Base-by-base conservation (phyloP, 2,888 invertebrate genomes). In the Mylabris sibirica region DNA sequence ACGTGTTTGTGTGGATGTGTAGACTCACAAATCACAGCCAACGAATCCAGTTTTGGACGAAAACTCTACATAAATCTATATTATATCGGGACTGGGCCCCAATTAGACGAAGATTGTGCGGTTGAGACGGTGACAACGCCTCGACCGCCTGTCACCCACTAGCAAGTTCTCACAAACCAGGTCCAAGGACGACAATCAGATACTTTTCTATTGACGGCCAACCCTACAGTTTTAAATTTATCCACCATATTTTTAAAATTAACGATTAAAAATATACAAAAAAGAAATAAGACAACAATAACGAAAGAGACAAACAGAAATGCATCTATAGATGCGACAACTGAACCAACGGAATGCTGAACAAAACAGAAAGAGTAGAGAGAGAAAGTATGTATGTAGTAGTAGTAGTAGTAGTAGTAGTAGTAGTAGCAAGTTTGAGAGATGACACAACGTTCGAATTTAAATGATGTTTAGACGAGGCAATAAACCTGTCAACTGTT, bases 21-120 rank as follows among this genome's bases (percentile, higher is more conserved):
- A 74, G 80, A 76, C 77, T 77, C 77, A 83, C 82, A 83, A 83
- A 83, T 83, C 83, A 83, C 80, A 74, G 72, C 57, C 66, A 73
- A 75, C 75, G 72, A 77, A 80, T 80, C 81, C 81, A 81, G 79
- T 82, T 82, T 81, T 81, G 77, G 76, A 75, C 80, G 77, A 81
- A 83, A 82, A 82, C 80, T 80, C 77, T 77, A 81, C 82, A 84
- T 84, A 84, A 84, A 84, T 84, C 82, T 82, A 82, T 83, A 84
- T 84, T 82, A 83, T 83, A 84, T 84, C 83, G 81, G 80, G 78
- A 76, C 77, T 3, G 77, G 80, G 79, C 77, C 79, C 83, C 83
- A 84, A 84, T 84, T 84, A 83, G 83, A 81, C 77, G 79, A 79
- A 81, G 80, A 80, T 81, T 80, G 80, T 82, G 78, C 75, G 76